Base-by-base conservation (phyloP, 2,888 invertebrate genomes). In the Bombylius major region DNA sequence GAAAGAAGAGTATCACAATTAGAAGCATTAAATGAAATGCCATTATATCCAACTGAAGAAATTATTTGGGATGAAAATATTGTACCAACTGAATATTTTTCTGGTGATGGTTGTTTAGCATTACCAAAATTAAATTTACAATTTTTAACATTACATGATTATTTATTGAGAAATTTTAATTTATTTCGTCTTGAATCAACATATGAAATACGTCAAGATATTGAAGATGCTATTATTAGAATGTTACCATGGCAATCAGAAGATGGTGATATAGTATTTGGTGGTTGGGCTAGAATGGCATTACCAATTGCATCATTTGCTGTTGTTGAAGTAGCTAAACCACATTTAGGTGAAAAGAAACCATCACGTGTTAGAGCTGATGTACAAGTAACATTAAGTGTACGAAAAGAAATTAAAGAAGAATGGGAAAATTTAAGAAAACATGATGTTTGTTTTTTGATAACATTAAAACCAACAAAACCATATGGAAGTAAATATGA, bases 221-320 rank as follows among this genome's bases (percentile, higher is more conserved):
- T 99, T 58, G 98, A 99, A 77, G 97, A 98, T 76, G 89, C 94
- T 6, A 87, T 99, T 0, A 91, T 91, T 69, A 83, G 98, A 65
- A 79, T 99, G 70, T 87, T 95, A 66, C 99, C 99, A 53, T 97
- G 97, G 92, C 81, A 82, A 70, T 78, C 93, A 1, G 97, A 96
- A 77, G 92, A 94, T 69, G 84, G 80, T 1, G 82, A 81, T 54
- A 83, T 87, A 1, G 87, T 89, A 66, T 99, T 95, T 76, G 96
- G 96, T 13, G 99, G 99, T 4, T 99, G 99, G 98, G 97, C 98
- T 0, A 80, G 98, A 60, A 99, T 99, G 98, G 98, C 98, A 0
- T 87, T 96, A 65, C 93, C 96, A 0, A 87, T 99, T 56, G 81
- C 86, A 9, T 85, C 86, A 58, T 98, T 99, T 74, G 88, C 89